Evolutionary conservation across 2,888 invertebrate species (phyloP), one percentile per base, ranked within the genome.

Genomic region (Cosmorhoe ocellata): DNA sequence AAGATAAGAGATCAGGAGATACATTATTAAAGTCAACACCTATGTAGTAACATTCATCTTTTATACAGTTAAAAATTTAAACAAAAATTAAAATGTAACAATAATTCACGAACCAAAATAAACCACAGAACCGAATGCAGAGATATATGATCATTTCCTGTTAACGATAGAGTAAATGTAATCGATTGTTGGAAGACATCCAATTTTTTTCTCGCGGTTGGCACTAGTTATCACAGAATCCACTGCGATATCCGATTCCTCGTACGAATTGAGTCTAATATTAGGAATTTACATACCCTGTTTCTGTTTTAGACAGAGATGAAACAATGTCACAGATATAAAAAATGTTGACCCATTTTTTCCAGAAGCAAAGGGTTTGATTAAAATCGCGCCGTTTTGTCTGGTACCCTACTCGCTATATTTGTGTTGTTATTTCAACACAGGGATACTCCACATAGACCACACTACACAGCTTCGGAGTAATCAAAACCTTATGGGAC

Each of bases 181-280:
- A 87, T 86, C 82, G 85, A 86, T 87, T 80, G 75, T 81, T 89
- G 89, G 89, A 84, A 56, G 57, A 47, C 57, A 58, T 82, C 89
- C 89, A 89, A 80, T 30, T 62, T 76, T 81, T 79, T 76, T 78
- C 72, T 71, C 69, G 71, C 74, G 74, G 74, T 79, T 84, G 85
- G 81, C 81, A 79, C 79, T 74, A 68, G 78, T 76, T 79, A 82
- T 81, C 79, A 58, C 48, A 51, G 50, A 59, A 59, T 62, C 52
- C 51, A 81, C 71, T 69, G 75, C 71, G 83, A 77, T 80, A 84
- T 86, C 79, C 81, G 84, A 85, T 85, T 79, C 79, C 68, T 67
- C 71, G 67, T 77, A 74, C 75, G 69, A 83, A 81, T 83, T 78
- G 76, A 79, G 74, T 84, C 81, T 88, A 83, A 79, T 77, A 84